Conservation (phyloP, 2,888 invertebrate genomes). For the Spilarctia lutea region DNA sequence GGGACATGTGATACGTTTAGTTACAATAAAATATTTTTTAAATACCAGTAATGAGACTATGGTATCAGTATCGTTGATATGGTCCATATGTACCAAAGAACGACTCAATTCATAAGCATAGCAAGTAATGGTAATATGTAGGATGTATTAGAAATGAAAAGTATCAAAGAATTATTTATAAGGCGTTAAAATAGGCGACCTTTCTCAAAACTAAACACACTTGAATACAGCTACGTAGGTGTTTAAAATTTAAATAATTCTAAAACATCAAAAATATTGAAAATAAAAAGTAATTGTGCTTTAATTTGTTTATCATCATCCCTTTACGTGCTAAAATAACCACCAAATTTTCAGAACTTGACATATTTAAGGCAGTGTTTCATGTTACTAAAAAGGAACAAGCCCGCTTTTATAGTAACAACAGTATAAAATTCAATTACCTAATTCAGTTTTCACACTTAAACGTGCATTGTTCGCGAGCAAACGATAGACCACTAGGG, state of each 20-base stretch:
- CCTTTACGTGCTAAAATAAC: neutral
- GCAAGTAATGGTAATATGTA: too few relatives aligned
- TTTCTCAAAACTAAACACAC: neutral
- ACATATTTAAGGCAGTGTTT: constrained; percentile 19
- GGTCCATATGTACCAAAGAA: too few relatives aligned
- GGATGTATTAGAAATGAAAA: too few relatives aligned
- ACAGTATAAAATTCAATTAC: constrained; percentile 50
- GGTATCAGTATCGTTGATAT: too few relatives aligned
- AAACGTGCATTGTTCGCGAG: constrained; percentile 49
- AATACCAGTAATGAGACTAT: too few relatives aligned
- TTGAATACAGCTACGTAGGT: neutral
- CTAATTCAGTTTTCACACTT: constrained; percentile 54
- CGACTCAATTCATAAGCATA: neutral
- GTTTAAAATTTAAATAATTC: neutral
- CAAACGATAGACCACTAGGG: constrained; percentile 46
- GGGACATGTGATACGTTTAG: too few relatives aligned
- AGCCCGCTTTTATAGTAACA: constrained; percentile 37
- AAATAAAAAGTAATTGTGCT: neutral
- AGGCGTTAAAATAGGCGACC: neutral
- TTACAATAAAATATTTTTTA: too few relatives aligned
- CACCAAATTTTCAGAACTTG: neutral
- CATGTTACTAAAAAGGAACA: constrained; percentile 31
- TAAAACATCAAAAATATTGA: neutral
- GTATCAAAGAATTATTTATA: too few relatives aligned
- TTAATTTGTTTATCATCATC: neutral